A percentile compares a stretch with the other conserved stretches of the same genome.
These are phyloP conservation scores for Setophaga kirtlandii DNA, from an alignment of 2,113 vertebrate genomes.

Conservation along the genomic window DNA sequence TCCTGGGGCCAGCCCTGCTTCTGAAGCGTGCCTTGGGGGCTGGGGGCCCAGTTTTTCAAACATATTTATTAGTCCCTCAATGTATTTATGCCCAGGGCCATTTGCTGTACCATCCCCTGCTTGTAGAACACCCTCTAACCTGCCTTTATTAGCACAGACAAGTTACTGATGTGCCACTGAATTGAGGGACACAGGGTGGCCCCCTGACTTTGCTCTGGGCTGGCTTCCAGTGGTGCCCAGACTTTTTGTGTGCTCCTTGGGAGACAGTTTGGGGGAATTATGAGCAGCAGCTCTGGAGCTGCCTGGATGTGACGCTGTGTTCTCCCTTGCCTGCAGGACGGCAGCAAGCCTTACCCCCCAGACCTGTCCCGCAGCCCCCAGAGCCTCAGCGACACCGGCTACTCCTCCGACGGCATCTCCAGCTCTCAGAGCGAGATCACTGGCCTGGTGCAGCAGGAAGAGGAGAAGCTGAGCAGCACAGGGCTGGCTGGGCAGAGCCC, in stretches of 20 bases:
- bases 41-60: not conserved
- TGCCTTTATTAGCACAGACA: not conserved
- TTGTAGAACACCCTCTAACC: not conserved
- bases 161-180: not conserved
- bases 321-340: conserved; percentile 77
- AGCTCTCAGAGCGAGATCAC: conserved; percentile 96
- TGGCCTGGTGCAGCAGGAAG: conserved; percentile 89
- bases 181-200: accelerated
- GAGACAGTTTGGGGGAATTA: accelerated
- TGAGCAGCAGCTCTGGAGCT: not conserved
- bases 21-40: not conserved
- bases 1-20: not conserved
- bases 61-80: not conserved
- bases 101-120: not conserved
- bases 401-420: conserved; percentile 95
- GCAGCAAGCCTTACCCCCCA: conserved; percentile 89
- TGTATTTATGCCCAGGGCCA: not conserved
- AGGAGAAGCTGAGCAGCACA: conserved; percentile 86
- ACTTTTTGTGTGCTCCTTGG: not conserved
- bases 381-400: conserved; percentile 97
- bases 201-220: not conserved
- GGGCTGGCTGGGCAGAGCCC: conserved; percentile 82
- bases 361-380: conserved; percentile 91
- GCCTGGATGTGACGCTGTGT: not conserved
- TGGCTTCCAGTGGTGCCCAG: not conserved